Percentiles rank a stretch among this genome's conserved stretches.
phyloP scores from a whole-genome alignment of 2,888 invertebrate genomes.

The Notocelia uddmanniana region DNA sequence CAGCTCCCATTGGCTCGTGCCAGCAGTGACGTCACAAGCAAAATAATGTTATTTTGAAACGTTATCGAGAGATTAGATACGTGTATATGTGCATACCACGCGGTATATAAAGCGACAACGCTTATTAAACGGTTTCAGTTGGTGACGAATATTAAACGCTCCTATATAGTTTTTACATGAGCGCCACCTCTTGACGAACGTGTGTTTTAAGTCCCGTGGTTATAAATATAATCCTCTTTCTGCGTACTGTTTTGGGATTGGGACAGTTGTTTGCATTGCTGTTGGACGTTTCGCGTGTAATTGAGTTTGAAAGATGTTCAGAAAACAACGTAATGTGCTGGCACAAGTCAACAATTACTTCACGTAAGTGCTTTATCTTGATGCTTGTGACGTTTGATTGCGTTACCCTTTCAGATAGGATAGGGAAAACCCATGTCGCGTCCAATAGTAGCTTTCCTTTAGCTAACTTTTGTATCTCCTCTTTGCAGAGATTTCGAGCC shows the following conservation, averaged over 20 bases:
- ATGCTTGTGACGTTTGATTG: background rate
- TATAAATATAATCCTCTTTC: slow-evolving; percentile 59
- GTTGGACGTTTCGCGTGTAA: slow-evolving; percentile 16
- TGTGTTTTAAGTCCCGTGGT: slow-evolving; percentile 47
- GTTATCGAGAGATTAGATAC: slow-evolving; percentile 73
- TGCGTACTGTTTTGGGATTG: slow-evolving; percentile 48
- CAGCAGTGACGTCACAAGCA: slow-evolving; percentile 67
- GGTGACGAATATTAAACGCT: slow-evolving; percentile 52
- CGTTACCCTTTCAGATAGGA: slow-evolving; percentile 7
- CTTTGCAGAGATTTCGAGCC: slow-evolving; percentile 78
- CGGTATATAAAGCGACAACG: slow-evolving; percentile 66
- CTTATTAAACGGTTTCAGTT: slow-evolving; percentile 51
- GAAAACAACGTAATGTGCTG: slow-evolving; percentile 69
- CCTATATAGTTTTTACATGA: slow-evolving; percentile 44
- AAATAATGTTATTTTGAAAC: slow-evolving; percentile 70
- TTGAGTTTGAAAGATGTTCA: slow-evolving; percentile 63
- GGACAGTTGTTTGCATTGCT: slow-evolving; percentile 38
- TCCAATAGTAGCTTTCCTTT: background rate
- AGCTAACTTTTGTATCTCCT: slow-evolving; percentile 32
- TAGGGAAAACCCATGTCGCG: slow-evolving; percentile 5
- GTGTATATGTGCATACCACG: slow-evolving; percentile 52
- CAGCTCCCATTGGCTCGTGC: slow-evolving; percentile 65
- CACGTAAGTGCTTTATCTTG: slow-evolving; percentile 64
- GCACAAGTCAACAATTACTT: slow-evolving; percentile 70
- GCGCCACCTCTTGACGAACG: slow-evolving; percentile 52